These are phyloP conservation scores for Plectrocnemia conspersa DNA, from an alignment of 1,140 invertebrate genomes.

Conservation along the genomic window DNA sequence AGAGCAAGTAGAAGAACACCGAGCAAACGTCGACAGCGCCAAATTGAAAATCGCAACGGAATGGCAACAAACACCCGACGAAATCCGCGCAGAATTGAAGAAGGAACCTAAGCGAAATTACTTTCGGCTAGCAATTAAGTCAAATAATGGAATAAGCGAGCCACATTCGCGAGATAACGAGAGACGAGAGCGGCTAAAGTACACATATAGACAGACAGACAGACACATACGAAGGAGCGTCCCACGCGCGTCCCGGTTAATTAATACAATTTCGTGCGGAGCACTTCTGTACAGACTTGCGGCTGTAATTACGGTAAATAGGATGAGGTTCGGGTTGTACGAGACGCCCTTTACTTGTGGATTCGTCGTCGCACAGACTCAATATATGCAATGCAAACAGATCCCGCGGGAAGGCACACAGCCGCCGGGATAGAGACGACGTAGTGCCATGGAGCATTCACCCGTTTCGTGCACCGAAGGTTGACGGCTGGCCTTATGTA, in stretches of 20 bases:
- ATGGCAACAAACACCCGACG: too few species aligned
- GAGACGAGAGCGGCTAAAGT: neutral
- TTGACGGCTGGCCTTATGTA: too few species aligned
- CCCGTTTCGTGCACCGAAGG: too few species aligned
- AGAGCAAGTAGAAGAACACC: too few species aligned
- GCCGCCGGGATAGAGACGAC: too few species aligned
- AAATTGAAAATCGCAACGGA: too few species aligned
- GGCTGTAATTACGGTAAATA: slow-evolving; percentile 23
- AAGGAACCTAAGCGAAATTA: slow-evolving; percentile 13
- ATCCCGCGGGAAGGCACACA: too few species aligned
- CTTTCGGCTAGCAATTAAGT: slow-evolving; percentile 15
- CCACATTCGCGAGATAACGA: neutral
- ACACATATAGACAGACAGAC: too few species aligned
- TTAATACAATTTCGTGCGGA: slow-evolving; percentile 27
- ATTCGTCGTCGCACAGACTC: neutral
- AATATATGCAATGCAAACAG: slow-evolving; percentile 10
- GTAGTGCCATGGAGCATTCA: too few species aligned
- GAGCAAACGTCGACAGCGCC: too few species aligned
- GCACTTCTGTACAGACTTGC: slow-evolving; percentile 17
- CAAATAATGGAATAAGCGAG: slow-evolving; percentile 8
- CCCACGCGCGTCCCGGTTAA: slow-evolving; percentile 16
- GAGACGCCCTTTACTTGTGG: neutral
- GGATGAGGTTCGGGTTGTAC: slow-evolving; percentile 14
- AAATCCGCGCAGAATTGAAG: too few species aligned
- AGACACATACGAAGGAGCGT: too few species aligned